Base-by-base conservation (phyloP, 1,140 invertebrate species). In the Cotesia typhae region DNA sequence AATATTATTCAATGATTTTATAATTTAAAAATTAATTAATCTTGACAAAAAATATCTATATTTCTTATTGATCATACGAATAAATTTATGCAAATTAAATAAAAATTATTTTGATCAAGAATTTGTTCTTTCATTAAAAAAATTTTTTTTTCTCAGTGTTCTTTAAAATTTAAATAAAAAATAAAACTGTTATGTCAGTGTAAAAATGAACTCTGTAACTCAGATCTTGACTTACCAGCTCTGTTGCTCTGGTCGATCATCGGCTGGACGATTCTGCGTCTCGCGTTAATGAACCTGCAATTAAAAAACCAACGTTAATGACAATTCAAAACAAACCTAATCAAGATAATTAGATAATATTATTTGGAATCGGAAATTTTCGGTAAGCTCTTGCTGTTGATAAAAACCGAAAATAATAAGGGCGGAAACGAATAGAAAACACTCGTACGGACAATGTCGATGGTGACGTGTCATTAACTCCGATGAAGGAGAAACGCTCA, bases 171-270 rank as follows among this genome's bases (percentile, higher is more conserved):
- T 47, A 47, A 6, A 47, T 47, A 47, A 2, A 2, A 47, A 47
- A 41, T 41, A 10, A 47, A 47, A 6, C 41, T 6, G 41, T 47
- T 47, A 1, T 47, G 41, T 61, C 57, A 76, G 76, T 83, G 73
- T 81, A 71, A 74, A 74, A 77, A 61, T 73, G 57, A 76, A 55
- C 70, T 78, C 68, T 64, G 60, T 76, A 52, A 76, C 81, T 69
- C 78, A 78, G 78, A 71, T 57, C 28, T 77, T 75, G 75, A 91
- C 90, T 94, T 93, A 96, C 96, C 96, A 90, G 96, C 96, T 92
- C 97, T 92, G 92, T 99, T 99, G 85, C 96, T 98, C 90, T 95
- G 96, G 90, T 97, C 97, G 82, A 97, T 96, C 95, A 97, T 96
- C 67, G 95, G 95, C 85, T 97, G 97, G 76, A 99, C 94, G 89